Evolutionary conservation across 2,888 invertebrate genomes (phyloP), one percentile per base, ranked within the genome.

Genomic region (Rhogogaster chlorosoma): DNA sequence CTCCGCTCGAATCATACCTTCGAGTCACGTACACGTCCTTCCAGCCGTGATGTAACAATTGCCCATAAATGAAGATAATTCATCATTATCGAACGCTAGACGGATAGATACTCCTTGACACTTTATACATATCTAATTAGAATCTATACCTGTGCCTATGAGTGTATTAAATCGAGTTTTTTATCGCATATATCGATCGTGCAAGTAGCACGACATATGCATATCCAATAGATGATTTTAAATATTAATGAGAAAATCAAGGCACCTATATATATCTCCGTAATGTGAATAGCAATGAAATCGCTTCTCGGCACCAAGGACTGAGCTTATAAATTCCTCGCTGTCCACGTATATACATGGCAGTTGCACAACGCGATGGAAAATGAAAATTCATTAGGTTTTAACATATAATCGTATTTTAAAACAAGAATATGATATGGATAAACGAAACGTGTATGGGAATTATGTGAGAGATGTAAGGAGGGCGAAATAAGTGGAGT

Each of bases 211-310:
- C 38, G 71, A 73, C 38, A 22, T 22, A 73, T 22, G 71, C 71
- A 73, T 73, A 42, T 12, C 38, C 42, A 73, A 73, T 73, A n/a
- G 71, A 73, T 42, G 12, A 73, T 38, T 73, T 73, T 73, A n/a
- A 73, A 73, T 73, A 42, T 42, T 42, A 42, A 73, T 73, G 42
- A 73, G 67, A 6, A 67, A 32, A 67, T 32, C 29, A 15, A 67
- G 67, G 67, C 67, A 32, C 15, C 67, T 32, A 53, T 53, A 38
- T 38, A 4, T 4, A 53, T 53, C 6, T 53, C 7, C n/a, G 67
- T 67, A 42, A 73, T 38, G 71, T 38, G 42, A 36, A 73, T 42
- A 73, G 73, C 73, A 42, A 73, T 73, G 38, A 38, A 73, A 73
- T 42, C 26, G 73, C n/a, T n/a, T 10, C 38, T 71, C n/a, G n/a